Base-by-base conservation (phyloP, 2,888 invertebrate species). In the Luffia ferchaultella region DNA sequence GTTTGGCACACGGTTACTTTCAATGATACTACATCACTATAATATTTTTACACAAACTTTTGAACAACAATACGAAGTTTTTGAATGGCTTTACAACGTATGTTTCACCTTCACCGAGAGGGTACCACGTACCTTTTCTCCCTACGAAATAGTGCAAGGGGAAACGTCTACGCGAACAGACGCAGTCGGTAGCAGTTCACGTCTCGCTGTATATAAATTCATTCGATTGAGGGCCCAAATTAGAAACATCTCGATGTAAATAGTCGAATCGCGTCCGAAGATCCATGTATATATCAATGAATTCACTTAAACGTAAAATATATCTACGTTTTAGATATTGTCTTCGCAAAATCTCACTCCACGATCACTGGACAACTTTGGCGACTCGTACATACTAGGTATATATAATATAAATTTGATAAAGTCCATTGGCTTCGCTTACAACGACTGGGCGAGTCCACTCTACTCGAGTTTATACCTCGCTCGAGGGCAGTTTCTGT, bases 301-400 rank as follows among this genome's bases (percentile, higher is more conserved):
- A 18, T 43, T 18, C 19, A 41, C 19, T 43, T 46, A 5, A 46
- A 76, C 71, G 71, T 75, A 68, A 69, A 73, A 68, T 66, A 69
- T 64, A 70, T 73, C 30, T 50, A 41, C 46, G 16, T 17, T 78
- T 75, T 75, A 73, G 72, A 75, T 82, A 83, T 82, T 82, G 82
- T 83, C 83, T 78, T 67, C 65, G 70, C 77, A 77, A 76, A 80
- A 76, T 82, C 82, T 83, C 83, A 82, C 82, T 80, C 80, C 80
- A 74, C 78, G 70, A 61, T 70, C 72, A 78, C 80, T 77, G 78
- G 78, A 68, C 70, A 73, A 75, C 67, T 66, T 73, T 77, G 80
- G 78, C 80, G 78, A 73, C 68, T 72, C 78, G 72, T 73, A 76
- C 73, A 74, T 77, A 78, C 65, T 30, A 2, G 16, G 20, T 50